phyloP scores from a whole-genome alignment of 2,113 vertebrate genomes.

The Motacilla tschutschensis region DNA sequence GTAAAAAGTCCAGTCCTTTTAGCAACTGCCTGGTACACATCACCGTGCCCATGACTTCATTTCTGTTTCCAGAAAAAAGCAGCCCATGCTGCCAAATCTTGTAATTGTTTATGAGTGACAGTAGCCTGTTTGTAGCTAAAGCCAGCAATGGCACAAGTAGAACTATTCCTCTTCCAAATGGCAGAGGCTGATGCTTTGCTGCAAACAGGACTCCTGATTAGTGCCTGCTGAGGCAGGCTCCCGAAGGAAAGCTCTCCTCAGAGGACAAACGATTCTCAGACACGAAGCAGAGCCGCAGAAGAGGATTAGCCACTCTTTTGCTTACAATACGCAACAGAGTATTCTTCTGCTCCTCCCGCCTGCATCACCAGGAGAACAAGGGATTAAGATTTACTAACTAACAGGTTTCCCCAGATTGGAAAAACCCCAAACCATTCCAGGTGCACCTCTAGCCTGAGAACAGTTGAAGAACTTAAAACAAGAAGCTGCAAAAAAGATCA shows the following conservation, averaged over 20 bases:
- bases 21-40: slow-evolving; percentile 2
- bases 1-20: neutral
- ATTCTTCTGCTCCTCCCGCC: neutral
- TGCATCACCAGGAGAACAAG: neutral
- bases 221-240: neutral
- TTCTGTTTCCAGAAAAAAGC: slow-evolving; percentile 34
- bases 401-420: neutral
- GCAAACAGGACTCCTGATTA: neutral
- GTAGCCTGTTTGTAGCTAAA: slow-evolving; percentile 30
- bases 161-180: neutral
- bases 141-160: slow-evolving; percentile 28
- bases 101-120: slow-evolving; percentile 48
- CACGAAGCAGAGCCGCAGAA: neutral
- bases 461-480: neutral
- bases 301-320: neutral
- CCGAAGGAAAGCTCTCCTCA: neutral
- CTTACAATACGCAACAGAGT: neutral
- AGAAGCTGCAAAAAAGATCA: neutral
- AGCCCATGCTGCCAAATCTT: slow-evolving; percentile 41
- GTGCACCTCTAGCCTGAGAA: neutral
- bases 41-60: slow-evolving; percentile 23
- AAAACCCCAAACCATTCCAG: neutral
- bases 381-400: neutral
- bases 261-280: neutral
- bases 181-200: neutral